Evolutionary conservation across 2,113 vertebrate genomes (phyloP).

Genomic region (Entomyzon cyanotis): DNA sequence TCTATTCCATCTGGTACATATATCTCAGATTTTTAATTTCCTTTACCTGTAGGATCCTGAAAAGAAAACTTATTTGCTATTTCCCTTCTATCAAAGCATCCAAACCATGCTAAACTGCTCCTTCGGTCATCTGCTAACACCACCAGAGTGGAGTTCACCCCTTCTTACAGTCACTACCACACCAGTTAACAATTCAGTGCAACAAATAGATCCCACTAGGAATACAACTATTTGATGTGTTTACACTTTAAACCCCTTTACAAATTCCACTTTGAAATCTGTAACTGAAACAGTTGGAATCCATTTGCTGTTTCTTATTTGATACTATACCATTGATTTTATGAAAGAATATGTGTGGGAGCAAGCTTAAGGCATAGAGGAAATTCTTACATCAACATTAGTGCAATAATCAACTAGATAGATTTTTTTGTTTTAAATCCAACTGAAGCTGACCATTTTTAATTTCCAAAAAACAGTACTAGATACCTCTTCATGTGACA

Average conservation of each 20-base stretch:
- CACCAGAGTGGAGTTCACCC: neutral
- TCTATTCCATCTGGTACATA: neutral
- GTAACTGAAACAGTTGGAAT: neutral
- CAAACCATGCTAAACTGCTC: neutral
- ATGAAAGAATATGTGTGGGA: neutral
- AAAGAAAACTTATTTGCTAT: neutral
- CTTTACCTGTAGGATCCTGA: conserved; percentile 26
- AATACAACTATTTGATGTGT: neutral
- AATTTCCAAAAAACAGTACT: neutral
- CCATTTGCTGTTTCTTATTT: neutral
- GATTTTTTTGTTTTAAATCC: neutral
- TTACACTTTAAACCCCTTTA: neutral
- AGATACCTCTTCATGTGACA: neutral
- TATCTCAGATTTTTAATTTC: conserved; percentile 18
- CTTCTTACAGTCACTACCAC: neutral
- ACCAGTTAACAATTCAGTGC: neutral
- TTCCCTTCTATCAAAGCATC: neutral
- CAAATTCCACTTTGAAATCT: neutral
- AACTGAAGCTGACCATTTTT: neutral
- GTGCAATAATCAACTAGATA: neutral
- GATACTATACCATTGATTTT: neutral
- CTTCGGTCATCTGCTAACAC: neutral
- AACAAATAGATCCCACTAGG: neutral
- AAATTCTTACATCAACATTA: neutral
- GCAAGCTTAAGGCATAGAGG: neutral